Percentiles rank a stretch among this genome's conserved stretches.
These are phyloP conservation scores for Heliconius melpomene DNA, from an alignment of 1,140 invertebrate genomes.

Conservation along the genomic window DNA sequence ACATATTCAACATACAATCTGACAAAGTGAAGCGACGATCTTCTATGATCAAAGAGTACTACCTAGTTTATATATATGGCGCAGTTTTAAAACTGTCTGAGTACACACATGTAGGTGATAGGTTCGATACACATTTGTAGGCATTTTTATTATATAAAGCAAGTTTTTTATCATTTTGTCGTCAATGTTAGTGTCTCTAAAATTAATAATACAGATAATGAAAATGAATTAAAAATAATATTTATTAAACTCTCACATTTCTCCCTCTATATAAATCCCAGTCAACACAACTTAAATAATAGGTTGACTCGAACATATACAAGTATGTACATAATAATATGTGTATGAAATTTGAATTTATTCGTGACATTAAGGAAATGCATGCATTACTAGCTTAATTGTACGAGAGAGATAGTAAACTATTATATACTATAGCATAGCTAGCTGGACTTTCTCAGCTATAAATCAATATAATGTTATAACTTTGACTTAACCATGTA, in stretches of 20 bases:
- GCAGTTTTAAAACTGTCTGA: no score
- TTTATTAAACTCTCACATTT: no score
- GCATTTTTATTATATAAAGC: no score
- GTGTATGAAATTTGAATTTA: not conserved
- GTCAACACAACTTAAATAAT: not conserved
- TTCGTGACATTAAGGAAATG: slow-evolving; percentile 12
- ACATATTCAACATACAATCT: slow-evolving; percentile 56
- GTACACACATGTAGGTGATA: no score
- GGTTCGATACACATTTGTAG: no score
- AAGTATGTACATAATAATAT: not conserved
- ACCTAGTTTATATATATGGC: no score
- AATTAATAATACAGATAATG: no score
- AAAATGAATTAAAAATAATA: no score
- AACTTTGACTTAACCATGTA: not conserved
- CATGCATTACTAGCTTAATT: not conserved
- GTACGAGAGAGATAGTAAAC: not conserved
- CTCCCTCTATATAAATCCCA: no score
- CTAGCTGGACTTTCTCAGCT: not conserved
- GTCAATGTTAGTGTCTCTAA: no score
- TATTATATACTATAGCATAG: not conserved
- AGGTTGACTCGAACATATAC: not conserved
- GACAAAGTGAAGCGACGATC: slow-evolving; percentile 53
- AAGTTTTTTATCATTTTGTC: no score
- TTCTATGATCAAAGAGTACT: slow-evolving; percentile 50
- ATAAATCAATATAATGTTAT: not conserved